phyloP scores from a whole-genome alignment of 2,888 invertebrate genomes.

The Eudasyphora cyanicolor region DNA sequence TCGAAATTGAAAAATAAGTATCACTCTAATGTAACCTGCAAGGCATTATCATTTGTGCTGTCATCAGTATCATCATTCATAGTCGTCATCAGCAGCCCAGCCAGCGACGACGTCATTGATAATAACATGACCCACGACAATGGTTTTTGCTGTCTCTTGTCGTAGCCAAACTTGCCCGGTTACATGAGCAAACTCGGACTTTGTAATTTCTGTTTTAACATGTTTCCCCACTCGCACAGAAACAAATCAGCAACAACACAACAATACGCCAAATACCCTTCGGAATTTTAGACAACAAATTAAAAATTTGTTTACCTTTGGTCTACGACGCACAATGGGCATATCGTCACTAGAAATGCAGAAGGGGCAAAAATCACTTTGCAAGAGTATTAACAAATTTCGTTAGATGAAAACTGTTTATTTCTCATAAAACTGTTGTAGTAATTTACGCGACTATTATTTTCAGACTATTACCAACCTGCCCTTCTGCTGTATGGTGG shows the following conservation, averaged over 20 bases:
- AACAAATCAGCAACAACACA: background rate
- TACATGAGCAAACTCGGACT: background rate
- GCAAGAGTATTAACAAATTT: no score
- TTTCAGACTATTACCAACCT: no score
- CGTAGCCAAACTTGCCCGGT: background rate
- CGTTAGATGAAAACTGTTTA: no score
- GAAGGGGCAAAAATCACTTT: no score
- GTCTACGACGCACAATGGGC: background rate
- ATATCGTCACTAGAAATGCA: no score
- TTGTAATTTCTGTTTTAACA: background rate
- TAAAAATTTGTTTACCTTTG: background rate
- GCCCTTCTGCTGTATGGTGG: no score
- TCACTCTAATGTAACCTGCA: background rate
- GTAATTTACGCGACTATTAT: no score
- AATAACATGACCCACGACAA: constrained; percentile 24
- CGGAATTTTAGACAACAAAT: constrained; percentile 3
- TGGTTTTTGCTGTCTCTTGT: constrained; percentile 5
- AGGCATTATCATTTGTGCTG: constrained; percentile 10
- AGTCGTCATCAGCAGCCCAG: constrained; percentile 1
- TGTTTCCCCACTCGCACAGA: background rate
- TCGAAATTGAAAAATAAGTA: no score
- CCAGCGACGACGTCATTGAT: background rate
- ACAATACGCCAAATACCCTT: constrained; percentile 14
- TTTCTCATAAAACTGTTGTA: no score
- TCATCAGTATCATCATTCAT: background rate